phyloP scores from a whole-genome alignment of 2,797 vertebrate genomes.

The Lerista edwardsae region DNA sequence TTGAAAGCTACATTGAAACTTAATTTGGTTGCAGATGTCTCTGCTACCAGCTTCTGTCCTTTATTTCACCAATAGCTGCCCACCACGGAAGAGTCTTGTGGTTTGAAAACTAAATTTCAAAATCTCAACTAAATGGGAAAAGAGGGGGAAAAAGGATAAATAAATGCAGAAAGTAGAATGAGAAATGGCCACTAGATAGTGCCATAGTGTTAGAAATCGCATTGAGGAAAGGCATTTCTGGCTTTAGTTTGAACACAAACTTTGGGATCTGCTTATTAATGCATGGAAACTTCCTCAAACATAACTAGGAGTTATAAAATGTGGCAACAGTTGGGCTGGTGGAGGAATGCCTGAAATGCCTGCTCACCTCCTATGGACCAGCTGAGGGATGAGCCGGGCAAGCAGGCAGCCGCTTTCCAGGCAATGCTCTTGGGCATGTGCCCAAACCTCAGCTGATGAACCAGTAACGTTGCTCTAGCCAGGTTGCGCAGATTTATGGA shows the following conservation, averaged over 20 bases:
- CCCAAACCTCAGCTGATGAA: neutral
- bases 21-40: neutral
- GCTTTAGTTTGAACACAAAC: neutral
- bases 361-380: neutral
- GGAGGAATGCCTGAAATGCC: neutral
- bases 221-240: neutral
- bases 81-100: neutral
- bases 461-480: neutral
- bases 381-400: neutral
- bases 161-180: neutral
- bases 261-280: too few species aligned
- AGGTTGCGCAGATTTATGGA: neutral
- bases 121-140: neutral
- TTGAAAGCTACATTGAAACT: too few species aligned
- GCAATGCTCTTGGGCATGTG: neutral
- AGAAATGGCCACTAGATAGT: conserved; percentile 3
- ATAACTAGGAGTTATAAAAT: neutral
- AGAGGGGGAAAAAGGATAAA: too few species aligned
- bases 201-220: neutral
- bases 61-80: neutral
- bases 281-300: neutral
- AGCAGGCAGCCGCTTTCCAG: neutral
- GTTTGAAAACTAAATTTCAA: neutral
- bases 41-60: neutral
- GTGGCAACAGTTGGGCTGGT: too few species aligned